phyloP scores from a whole-genome alignment of 2,797 vertebrate species.

The Gymnopithys bicolor region DNA sequence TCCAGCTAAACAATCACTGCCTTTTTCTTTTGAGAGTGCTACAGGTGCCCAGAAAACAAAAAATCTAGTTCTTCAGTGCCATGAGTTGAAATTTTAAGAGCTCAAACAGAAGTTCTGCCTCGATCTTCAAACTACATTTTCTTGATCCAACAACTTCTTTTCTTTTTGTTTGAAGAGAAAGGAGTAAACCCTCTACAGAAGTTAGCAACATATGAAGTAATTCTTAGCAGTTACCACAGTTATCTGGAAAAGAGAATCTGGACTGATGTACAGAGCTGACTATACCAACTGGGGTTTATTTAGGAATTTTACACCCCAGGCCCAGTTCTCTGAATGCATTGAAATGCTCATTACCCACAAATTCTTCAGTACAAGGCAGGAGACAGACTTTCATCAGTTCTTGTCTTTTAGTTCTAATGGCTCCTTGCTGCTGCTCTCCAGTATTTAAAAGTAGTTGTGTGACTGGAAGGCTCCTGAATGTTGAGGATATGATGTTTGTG shows the following conservation, averaged over 20 bases:
- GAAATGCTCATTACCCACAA: neutral
- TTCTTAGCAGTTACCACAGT: neutral
- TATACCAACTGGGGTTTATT: neutral
- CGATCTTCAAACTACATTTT: neutral
- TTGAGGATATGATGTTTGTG: neutral
- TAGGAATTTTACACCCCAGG: neutral
- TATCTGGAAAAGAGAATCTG: neutral
- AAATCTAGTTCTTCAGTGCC: slow-evolving; percentile 55
- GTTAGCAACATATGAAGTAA: neutral
- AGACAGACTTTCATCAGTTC: neutral
- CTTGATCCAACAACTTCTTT: neutral
- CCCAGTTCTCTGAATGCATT: neutral
- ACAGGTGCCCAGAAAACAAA: slow-evolving; percentile 24
- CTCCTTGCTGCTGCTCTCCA: slow-evolving; percentile 36
- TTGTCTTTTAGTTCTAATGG: slow-evolving; percentile 36
- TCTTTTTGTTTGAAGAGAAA: neutral
- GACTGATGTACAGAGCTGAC: neutral
- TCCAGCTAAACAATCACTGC: slow-evolving; percentile 49
- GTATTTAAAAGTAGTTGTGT: slow-evolving; percentile 8
- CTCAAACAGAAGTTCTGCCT: neutral
- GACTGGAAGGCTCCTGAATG: slow-evolving; percentile 4
- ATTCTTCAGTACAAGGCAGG: neutral
- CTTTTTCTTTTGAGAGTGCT: slow-evolving; percentile 46
- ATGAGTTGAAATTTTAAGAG: slow-evolving; percentile 42
- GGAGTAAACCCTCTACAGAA: neutral